These are phyloP conservation scores for Meganola albula DNA, from an alignment of 2,888 invertebrate genomes.

Conservation along the genomic window DNA sequence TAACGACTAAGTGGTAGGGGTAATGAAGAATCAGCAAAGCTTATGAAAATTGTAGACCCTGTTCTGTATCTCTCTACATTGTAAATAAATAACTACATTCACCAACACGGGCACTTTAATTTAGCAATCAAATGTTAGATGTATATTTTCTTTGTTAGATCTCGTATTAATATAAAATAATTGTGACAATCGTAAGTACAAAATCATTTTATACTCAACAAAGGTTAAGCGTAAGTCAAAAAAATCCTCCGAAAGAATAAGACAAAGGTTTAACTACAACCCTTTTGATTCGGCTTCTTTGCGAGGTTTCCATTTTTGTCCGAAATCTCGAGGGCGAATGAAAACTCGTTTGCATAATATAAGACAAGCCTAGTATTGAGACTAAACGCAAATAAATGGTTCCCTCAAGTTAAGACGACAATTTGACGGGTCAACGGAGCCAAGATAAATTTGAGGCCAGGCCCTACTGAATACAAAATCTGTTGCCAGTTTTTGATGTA, in stretches of 20 bases:
- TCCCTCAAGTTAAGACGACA: constrained; percentile 62
- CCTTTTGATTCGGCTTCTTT: constrained; percentile 40
- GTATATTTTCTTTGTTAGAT: too few species aligned
- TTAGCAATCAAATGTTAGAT: too few species aligned
- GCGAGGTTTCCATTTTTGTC: constrained; percentile 38
- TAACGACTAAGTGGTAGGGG: too few species aligned
- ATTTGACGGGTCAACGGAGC: constrained; percentile 63
- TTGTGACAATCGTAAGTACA: too few species aligned
- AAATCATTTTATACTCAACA: constrained; percentile 19
- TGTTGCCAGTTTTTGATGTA: constrained; percentile 43
- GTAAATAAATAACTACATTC: too few species aligned
- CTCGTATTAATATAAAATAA: too few species aligned
- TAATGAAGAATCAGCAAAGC: too few species aligned
- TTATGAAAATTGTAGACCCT: too few species aligned
- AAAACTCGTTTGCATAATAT: constrained; percentile 65
- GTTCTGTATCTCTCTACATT: too few species aligned
- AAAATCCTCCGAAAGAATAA: constrained; percentile 31
- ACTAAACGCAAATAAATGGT: constrained; percentile 67
- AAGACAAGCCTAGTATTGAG: constrained; percentile 55
- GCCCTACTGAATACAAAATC: constrained; percentile 52
- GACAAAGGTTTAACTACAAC: constrained; percentile 36
- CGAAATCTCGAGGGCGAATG: constrained; percentile 42
- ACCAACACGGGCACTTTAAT: too few species aligned
- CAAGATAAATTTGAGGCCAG: constrained; percentile 55
- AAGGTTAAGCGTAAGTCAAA: constrained; percentile 22